Conservation (phyloP, 1,140 invertebrate genomes). For the Tribolium castaneum region DNA sequence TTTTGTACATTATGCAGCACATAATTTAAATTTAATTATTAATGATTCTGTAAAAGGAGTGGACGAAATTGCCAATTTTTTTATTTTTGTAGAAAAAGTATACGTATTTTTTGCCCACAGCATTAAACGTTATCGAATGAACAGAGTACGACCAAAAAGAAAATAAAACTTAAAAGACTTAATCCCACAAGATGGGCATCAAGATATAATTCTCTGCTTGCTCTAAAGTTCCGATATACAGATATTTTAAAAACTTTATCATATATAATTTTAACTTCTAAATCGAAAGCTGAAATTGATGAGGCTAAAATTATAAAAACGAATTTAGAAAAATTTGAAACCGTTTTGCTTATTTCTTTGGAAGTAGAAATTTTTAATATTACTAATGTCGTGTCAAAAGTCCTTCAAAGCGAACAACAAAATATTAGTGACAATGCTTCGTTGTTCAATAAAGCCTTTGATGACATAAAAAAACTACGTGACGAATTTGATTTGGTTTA, state of each 20-base stretch:
- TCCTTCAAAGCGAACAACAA: no score
- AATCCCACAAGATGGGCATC: slow-evolving; percentile 15
- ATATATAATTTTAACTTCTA: slow-evolving; percentile 14
- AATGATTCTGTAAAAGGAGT: background rate
- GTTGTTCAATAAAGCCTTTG: no score
- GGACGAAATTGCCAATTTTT: background rate
- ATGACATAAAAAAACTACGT: no score
- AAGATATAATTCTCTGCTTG: background rate
- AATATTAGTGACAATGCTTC: no score
- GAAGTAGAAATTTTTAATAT: background rate
- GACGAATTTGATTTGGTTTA: no score
- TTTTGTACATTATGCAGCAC: slow-evolving; percentile 55
- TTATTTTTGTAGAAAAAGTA: background rate
- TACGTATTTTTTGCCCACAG: slow-evolving; percentile 18
- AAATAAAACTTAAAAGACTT: slow-evolving; percentile 2
- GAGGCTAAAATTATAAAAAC: background rate
- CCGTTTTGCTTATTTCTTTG: no score
- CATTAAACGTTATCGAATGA: no score
- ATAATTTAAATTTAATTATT: slow-evolving; percentile 59
- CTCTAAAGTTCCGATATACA: background rate
- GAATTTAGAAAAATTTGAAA: background rate
- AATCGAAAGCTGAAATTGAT: background rate
- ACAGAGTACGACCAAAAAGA: no score
- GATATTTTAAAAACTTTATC: slow-evolving; percentile 5
- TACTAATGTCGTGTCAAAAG: no score